Base-by-base conservation (phyloP, 1,140 invertebrate species). In the Steinernema feltiae region DNA sequence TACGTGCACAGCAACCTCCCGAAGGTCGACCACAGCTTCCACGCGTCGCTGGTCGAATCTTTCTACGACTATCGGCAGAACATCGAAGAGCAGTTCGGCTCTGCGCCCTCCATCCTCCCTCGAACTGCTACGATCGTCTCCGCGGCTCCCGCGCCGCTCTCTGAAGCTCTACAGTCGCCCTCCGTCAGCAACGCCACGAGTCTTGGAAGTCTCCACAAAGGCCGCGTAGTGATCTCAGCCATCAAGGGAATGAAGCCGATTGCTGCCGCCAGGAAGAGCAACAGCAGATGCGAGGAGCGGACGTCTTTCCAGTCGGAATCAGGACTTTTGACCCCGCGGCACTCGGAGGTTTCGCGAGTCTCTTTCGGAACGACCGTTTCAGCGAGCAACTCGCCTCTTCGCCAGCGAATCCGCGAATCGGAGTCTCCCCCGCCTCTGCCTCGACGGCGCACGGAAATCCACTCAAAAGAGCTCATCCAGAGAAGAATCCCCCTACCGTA, bases 1-100 rank as follows among this genome's bases (percentile, higher is more conserved):
- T 78, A 78, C 48, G 71, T 75, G 29, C 77, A 78, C 69, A 63
- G 70, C 12, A 77, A 70, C 69, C 35, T 32, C 2, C 27, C 30
- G 7, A 46, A 48, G 53, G 41, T 71, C 32, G 73, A 69, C 46
- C 53, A 63, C 15, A 63, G 24, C 53, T 63, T 63, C 53, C 53
- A 63, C 53, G 53, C 53, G 53, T 63, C 53, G 15, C 53, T 63
- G 12, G 53, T 63, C 12, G 53, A 63, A 3, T 63, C 53, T 27
- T 63, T 63, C 53, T 27, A 63, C 53, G 53, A 63, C 7, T 63
- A 63, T 21, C 15, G 53, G 7, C 53, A 63, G 53, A 63, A 63
- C 53, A 63, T 63, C 53, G 53, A 15, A 3, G 53, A 63, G 53
- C 53, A 63, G 53, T 63, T 63, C 53, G 53, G 53, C 53, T 15